A percentile compares a stretch with the other conserved stretches of the same genome.
phyloP scores from a whole-genome alignment of 2,797 vertebrate genomes.

The Acanthornis magna region DNA sequence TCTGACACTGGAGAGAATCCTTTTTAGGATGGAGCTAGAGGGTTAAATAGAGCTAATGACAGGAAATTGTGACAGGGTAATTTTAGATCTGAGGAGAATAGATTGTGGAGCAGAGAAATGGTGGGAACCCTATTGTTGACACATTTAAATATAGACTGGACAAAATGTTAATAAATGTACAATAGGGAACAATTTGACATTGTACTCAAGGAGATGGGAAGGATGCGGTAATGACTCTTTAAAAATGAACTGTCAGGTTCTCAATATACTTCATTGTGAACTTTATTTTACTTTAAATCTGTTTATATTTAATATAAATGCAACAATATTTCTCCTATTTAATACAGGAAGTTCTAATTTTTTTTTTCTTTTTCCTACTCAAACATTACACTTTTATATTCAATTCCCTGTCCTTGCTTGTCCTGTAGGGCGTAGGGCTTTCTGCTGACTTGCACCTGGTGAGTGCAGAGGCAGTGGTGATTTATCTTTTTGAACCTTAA shows the following conservation, averaged over 20 bases:
- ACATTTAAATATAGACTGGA: slow-evolving; percentile 57
- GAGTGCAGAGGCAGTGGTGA: background rate
- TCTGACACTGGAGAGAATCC: background rate
- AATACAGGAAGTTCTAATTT: background rate
- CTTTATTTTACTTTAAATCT: background rate
- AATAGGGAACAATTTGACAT: slow-evolving; percentile 30
- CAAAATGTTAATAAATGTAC: slow-evolving; percentile 56
- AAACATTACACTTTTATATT: background rate
- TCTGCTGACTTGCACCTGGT: background rate
- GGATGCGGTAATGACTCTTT: background rate
- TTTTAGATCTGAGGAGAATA: slow-evolving; percentile 27
- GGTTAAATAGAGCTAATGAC: background rate
- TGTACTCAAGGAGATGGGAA: slow-evolving; percentile 30
- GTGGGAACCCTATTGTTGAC: slow-evolving; percentile 31
- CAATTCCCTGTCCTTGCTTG: background rate
- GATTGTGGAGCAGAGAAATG: background rate
- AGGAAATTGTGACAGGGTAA: background rate
- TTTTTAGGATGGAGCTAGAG: background rate
- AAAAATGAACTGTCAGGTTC: background rate
- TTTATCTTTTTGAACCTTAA: background rate
- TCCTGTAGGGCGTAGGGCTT: background rate
- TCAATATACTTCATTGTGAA: background rate
- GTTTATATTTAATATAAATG: background rate
- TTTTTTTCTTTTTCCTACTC: background rate
- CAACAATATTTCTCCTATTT: background rate